Base-by-base conservation (phyloP, 2,797 vertebrate genomes). In the Pempheris klunzingeri region DNA sequence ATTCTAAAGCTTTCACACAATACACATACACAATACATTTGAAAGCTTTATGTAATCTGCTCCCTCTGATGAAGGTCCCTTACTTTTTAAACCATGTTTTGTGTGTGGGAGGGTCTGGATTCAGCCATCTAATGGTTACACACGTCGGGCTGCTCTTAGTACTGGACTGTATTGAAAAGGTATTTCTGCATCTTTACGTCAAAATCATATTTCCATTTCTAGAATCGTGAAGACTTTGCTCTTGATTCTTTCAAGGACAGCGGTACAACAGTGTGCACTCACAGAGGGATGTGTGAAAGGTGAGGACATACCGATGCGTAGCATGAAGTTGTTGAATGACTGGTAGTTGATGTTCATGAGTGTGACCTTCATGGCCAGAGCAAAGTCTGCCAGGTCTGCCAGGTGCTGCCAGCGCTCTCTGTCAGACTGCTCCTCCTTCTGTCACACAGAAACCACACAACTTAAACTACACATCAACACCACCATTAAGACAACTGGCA, bases 251-350 rank as follows among this genome's bases (percentile, higher is more conserved):
- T 39, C n/a, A n/a, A 28, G 15, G 3, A 59, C 46, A 53, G 9
- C 11, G 15, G 46, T 38, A 66, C 38, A 44, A 52, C 49, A 50
- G 7, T 36, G 44, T 30, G 22, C 5, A 57, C 20, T 39, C 20
- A 82, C 91, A 52, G 8, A 64, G 22, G n/a, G n/a, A 1, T 11
- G 7, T 7, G 24, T 20, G 11, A 7, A 26, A 2, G 10, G 4
- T n/a, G 0, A 20, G 6, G 14, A 90, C 95, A 86, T 88, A 96
- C 98, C 98, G 12, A 99, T 99, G 41, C 98, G 96, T n/a, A 99
- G 94, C 98, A 98, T 99, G 94, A 99, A 99, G 95, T 98, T 99
- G 91, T 99, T 99, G 93, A 99, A 99, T 14, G 98, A 99, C 90
- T 99, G 98, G 82, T 98, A 98, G 93, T 99, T 99, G 92, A 99